phyloP scores from a whole-genome alignment of 2,797 vertebrate genomes.

The Enteromius paludinosus region DNA sequence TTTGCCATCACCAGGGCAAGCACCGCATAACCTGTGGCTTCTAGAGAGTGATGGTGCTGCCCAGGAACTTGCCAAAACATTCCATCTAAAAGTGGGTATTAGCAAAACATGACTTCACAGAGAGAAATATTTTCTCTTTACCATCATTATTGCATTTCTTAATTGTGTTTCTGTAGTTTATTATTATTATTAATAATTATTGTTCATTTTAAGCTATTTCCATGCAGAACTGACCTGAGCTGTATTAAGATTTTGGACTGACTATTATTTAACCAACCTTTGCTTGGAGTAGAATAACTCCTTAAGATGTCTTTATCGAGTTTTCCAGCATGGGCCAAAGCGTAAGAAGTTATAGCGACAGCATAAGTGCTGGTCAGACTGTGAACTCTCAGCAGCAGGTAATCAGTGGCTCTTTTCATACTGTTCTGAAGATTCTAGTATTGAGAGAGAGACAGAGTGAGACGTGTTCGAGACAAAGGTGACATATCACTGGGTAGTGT shows the following conservation, averaged over 20 bases:
- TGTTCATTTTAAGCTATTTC: neutral
- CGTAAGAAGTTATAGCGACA: conserved; percentile 83
- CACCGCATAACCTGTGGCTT: conserved; percentile 87
- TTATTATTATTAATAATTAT: no score
- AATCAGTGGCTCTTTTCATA: conserved; percentile 73
- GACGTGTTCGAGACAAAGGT: neutral
- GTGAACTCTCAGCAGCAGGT: conserved; percentile 71
- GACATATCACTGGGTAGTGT: neutral
- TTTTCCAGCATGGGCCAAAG: conserved; percentile 76
- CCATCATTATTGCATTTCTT: neutral
- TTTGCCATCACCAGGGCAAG: conserved; percentile 77
- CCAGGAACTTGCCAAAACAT: conserved; percentile 74
- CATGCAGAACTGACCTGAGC: neutral
- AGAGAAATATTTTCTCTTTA: neutral
- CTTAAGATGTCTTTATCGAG: conserved; percentile 48
- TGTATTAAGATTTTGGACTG: neutral
- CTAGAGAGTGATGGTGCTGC: conserved; percentile 73
- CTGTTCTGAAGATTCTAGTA: conserved; percentile 73
- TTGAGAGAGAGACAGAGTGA: neutral
- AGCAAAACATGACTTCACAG: neutral
- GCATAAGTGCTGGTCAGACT: conserved; percentile 81
- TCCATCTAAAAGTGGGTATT: neutral
- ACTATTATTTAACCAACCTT: neutral
- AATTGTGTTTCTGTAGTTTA: neutral
- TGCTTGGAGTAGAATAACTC: neutral